Base-by-base conservation (phyloP, 1,140 invertebrate species). In the Phocides pigmalion region DNA sequence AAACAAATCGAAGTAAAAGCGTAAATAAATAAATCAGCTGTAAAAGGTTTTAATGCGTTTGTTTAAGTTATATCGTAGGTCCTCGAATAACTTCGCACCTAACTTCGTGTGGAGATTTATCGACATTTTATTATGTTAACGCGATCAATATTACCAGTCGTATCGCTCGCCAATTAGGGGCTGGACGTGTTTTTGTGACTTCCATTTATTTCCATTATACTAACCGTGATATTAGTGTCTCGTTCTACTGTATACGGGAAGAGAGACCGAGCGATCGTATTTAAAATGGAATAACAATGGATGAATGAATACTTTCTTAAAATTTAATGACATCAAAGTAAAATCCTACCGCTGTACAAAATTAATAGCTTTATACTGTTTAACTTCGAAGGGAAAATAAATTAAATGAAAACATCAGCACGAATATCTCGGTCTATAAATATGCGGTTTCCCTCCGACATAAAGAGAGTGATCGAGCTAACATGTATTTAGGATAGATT, bases 1-100 rank as follows among this genome's bases (percentile, higher is more conserved):
- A 39, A 32, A 47, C 25, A 46, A 35, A 28, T 59, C 22, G 15
- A 35, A 46, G 42, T 46, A 47, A 59, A 12, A 17, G n/a, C 42
- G 56, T 47, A 20, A 47, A 17, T 35, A 32, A 19, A 59, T 59
- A 59, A 59, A 35, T 59, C 41, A 59, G 16, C 6, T 28, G 32
- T 47, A 19, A 59, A 47, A 59, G 42, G 56, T 16, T 20, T 59
- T 59, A 59, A 47, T 41, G 56, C 56, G 56, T 59, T 37, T 32
- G 42, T 46, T 46, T 59, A 59, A 59, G 56, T 59, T 59, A 59
- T 47, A 59, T 47, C 42, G 42, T 12, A 2, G 16, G 25, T 46
- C 19, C 17, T 35, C 28, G 28, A 59, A 59, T 59, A 59, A 59
- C 56, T 59, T 59, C 42, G 56, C 56, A 59, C 56, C 42, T 47